A percentile compares a stretch with the other conserved stretches of the same genome.
Evolutionary conservation across 2,888 invertebrate species (phyloP).

Genomic region (Ornithoptera priamus): DNA sequence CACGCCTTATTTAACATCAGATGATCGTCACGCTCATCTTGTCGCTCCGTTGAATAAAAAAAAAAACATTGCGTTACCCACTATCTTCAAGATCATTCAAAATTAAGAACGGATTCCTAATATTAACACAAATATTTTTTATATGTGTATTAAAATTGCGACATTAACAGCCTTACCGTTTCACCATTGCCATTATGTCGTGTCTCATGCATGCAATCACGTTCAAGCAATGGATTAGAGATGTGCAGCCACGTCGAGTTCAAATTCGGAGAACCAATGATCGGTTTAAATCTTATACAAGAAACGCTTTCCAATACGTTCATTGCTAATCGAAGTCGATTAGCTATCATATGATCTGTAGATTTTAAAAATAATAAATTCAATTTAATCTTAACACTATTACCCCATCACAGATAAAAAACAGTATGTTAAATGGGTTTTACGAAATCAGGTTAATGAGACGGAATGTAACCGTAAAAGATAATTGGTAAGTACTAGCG

Average conservation of each 20-base stretch:
- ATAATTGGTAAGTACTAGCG: too few relatives aligned
- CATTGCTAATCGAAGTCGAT: conserved; percentile 45
- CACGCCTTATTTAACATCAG: too few relatives aligned
- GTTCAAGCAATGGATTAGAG: conserved; percentile 45
- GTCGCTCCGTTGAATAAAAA: too few relatives aligned
- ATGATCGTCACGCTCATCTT: too few relatives aligned
- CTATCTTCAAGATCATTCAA: too few relatives aligned
- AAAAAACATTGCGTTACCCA: too few relatives aligned
- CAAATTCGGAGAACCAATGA: conserved; percentile 22
- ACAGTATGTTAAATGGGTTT: too few relatives aligned
- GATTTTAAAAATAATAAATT: background rate
- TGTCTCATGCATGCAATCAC: conserved; percentile 52
- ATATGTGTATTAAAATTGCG: background rate
- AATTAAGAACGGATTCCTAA: background rate
- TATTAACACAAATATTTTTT: background rate
- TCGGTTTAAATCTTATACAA: conserved; percentile 50
- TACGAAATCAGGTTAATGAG: too few relatives aligned
- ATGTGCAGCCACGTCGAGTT: conserved; percentile 49
- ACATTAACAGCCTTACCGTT: conserved; percentile 43
- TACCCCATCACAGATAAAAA: too few relatives aligned
- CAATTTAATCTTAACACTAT: too few relatives aligned
- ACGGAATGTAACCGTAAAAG: too few relatives aligned
- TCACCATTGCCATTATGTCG: conserved; percentile 36
- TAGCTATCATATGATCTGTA: conserved; percentile 43
- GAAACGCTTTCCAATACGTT: conserved; percentile 46